These are phyloP conservation scores for Paramormyrops kingsleyae DNA, from an alignment of 2,113 vertebrate genomes.

Conservation along the genomic window DNA sequence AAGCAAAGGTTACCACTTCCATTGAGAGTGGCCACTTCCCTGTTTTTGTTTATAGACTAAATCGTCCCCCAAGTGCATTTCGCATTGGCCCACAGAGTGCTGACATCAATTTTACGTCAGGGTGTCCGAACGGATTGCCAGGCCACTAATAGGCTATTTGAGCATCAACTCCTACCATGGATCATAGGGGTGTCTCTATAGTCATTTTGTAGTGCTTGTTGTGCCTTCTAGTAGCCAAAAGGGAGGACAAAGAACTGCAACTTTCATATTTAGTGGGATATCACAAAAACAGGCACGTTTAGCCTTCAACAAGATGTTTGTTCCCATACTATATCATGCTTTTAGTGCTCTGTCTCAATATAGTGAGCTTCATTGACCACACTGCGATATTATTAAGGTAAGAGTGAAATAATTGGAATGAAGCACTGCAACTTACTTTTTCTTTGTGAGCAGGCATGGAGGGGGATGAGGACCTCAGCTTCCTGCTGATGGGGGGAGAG, in stretches of 20 bases:
- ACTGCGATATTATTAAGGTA: background rate
- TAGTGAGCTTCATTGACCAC: background rate
- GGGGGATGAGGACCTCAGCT: constrained; percentile 75
- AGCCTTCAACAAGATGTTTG: background rate
- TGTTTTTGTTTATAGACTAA: background rate
- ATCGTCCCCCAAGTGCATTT: background rate
- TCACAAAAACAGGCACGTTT: background rate
- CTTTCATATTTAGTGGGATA: background rate
- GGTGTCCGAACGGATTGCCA: background rate
- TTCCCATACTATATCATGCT: background rate
- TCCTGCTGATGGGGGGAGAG: constrained; percentile 79
- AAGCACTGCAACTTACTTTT: background rate
- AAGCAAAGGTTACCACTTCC: background rate
- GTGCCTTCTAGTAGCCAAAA: background rate
- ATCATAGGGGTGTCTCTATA: background rate
- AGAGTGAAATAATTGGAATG: background rate
- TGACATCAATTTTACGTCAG: background rate
- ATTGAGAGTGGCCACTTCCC: background rate
- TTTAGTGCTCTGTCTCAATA: background rate
- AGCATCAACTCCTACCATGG: background rate
- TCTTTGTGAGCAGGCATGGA: constrained; percentile 66
- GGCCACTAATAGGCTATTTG: background rate
- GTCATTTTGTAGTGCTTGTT: background rate
- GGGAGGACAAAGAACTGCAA: background rate
- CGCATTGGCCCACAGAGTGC: background rate